Percentiles rank a stretch among this genome's conserved stretches.
Evolutionary conservation across 1,140 invertebrate genomes (phyloP).

Genomic region (Diachasmimorpha longicaudata): DNA sequence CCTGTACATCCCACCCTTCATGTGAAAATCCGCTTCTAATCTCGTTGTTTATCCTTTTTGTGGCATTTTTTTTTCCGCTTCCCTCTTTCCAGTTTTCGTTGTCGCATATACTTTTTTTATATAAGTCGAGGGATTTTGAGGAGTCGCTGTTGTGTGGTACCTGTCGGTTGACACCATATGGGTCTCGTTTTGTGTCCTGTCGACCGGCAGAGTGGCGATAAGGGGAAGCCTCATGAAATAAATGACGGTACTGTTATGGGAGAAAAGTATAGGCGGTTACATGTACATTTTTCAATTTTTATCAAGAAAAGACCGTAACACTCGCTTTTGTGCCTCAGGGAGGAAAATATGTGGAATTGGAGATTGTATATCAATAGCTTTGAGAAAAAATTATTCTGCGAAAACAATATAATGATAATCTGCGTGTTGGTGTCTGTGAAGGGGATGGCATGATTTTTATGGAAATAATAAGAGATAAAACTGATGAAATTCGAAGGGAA

Average conservation of each 20-base stretch:
- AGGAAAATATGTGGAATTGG: not conserved
- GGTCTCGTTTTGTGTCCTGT: conserved; percentile 49
- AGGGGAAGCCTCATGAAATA: conserved; percentile 55
- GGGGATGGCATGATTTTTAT: not conserved
- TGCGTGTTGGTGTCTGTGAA: not conserved
- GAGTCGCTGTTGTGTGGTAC: not conserved
- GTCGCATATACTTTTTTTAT: not conserved
- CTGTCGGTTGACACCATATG: conserved; percentile 1
- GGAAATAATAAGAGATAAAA: not conserved
- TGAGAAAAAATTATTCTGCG: too few species aligned
- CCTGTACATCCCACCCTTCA: not conserved
- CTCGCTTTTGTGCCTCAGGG: not conserved
- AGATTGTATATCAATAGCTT: not conserved
- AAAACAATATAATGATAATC: too few species aligned
- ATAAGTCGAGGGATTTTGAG: not conserved
- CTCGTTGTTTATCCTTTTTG: not conserved
- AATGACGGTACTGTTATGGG: conserved; percentile 33
- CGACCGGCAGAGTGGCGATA: conserved; percentile 56
- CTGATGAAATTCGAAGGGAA: not conserved
- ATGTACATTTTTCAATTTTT: conserved; percentile 2
- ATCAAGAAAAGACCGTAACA: not conserved
- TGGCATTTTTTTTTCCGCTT: not conserved
- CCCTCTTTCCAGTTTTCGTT: not conserved
- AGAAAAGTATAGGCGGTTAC: not conserved
- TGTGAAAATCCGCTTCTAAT: conserved; percentile 10